Evolutionary conservation across 2,113 vertebrate species (phyloP).

Genomic region (Hemiscyllium ocellatum): DNA sequence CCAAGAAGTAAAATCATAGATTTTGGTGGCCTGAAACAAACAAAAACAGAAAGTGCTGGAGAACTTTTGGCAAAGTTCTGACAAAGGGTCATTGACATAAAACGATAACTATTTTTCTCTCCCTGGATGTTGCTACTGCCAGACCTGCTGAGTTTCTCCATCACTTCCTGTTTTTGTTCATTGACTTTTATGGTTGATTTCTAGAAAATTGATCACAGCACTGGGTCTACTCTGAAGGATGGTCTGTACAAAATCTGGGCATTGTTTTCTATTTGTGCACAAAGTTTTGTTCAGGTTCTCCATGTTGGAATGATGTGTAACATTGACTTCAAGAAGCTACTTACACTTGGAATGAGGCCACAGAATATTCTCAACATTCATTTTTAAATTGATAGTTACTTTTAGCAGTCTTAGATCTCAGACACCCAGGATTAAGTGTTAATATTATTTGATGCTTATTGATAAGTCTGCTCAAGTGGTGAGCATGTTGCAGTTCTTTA

Average conservation of each 20-base stretch:
- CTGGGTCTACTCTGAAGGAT: neutral
- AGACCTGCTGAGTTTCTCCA: too few species aligned
- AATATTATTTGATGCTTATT: slow-evolving; percentile 34
- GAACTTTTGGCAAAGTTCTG: too few species aligned
- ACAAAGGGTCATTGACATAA: too few species aligned
- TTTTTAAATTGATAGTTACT: slow-evolving; percentile 30
- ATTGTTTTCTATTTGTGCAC: neutral
- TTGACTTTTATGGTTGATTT: neutral
- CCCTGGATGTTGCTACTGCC: too few species aligned
- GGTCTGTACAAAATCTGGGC: neutral
- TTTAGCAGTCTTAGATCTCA: slow-evolving; percentile 11
- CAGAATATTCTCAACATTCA: slow-evolving; percentile 6
- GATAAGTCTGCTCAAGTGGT: slow-evolving; percentile 6
- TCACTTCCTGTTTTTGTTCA: too few species aligned
- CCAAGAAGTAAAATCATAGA: too few species aligned
- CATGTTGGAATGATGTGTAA: neutral
- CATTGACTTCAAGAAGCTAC: slow-evolving; percentile 12
- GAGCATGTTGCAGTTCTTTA: slow-evolving; percentile 80
- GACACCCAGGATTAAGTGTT: slow-evolving; percentile 10
- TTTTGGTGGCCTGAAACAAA: too few species aligned
- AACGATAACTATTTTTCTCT: too few species aligned
- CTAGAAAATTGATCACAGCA: neutral
- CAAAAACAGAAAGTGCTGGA: too few species aligned
- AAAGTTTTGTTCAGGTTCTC: neutral
- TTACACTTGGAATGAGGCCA: slow-evolving; percentile 12